phyloP scores from a whole-genome alignment of 2,113 vertebrate species.

The Eptatretus burgeri region DNA sequence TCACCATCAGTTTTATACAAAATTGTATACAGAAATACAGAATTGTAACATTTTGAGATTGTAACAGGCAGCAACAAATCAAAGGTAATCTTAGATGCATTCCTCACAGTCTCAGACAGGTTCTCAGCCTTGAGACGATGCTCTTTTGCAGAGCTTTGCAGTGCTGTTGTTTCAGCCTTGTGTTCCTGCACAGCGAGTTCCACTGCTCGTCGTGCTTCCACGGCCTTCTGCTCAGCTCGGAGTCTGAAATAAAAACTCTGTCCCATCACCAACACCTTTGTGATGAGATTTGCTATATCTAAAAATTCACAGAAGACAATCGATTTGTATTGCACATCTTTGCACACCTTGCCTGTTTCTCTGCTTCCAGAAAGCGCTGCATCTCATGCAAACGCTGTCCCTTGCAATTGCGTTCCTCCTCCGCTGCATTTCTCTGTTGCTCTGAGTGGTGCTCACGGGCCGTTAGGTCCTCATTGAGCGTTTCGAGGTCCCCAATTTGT shows the following conservation, averaged over 20 bases:
- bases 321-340: conserved; percentile 5
- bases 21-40: too few relatives aligned
- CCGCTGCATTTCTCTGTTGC: conserved; percentile 53
- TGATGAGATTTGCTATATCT: not conserved
- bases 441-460: conserved; percentile 98
- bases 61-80: conserved; percentile 8
- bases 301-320: not conserved
- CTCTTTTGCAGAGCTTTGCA: conserved; percentile 89
- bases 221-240: conserved; percentile 65
- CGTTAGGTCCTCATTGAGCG: conserved; percentile 69
- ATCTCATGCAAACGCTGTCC: conserved; percentile 62
- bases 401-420: conserved; percentile 77
- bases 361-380: conserved; percentile 72
- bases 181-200: conserved; percentile 87
- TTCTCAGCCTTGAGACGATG: conserved; percentile 91
- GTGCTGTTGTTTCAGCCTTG: conserved; percentile 69
- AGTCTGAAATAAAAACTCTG: conserved; percentile 20
- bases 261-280: too few relatives aligned
- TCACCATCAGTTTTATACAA: too few relatives aligned
- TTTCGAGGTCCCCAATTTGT: conserved; percentile 82
- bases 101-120: conserved; percentile 62
- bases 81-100: not conserved
- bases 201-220: conserved; percentile 71
- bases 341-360: conserved; percentile 70
- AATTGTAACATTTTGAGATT: conserved; percentile 7